Base-by-base conservation (phyloP, 2,888 invertebrate genomes). In the Monopis laevigella region DNA sequence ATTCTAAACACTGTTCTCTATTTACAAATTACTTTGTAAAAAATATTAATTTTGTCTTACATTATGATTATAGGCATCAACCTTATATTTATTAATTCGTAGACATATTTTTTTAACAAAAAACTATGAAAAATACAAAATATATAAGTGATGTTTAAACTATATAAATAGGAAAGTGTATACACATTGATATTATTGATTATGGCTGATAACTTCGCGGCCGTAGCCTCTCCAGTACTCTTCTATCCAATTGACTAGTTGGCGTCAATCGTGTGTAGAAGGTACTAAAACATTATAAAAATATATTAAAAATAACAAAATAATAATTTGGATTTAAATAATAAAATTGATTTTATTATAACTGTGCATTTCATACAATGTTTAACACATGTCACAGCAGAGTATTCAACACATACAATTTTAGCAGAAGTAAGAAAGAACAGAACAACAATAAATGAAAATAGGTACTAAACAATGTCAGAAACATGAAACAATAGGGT, bases 21-120 rank as follows among this genome's bases (percentile, higher is more conserved):
- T 80, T 66, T 80, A 80, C 80, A 78, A 69, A 75, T 80, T 78
- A 77, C 65, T 72, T 74, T 78, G 80, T 78, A 80, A 78, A 78
- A 32, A 80, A 80, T 78, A 80, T 78, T 73, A 66, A 75, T 72
- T 75, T 77, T 66, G 68, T 74, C 75, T 77, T 45, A 45, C 38
- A 26, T 59, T 69, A 71, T 68, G 72, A 64, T 69, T 64, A 67
- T 65, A 74, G 70, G 73, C 71, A 73, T 72, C 72, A 69, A 63
- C 73, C 66, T 29, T 36, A 36, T 21, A 36, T 36, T 21, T 13
- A 34, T 38, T 27, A 28, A 39, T 39, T 28, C 21, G 36, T 36
- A 36, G 36, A 21, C 21, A 59, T 53, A 59, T n/a, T n/a, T n/a
- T n/a, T n/a, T n/a, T n/a, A n/a, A n/a, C n/a, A n/a, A n/a, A n/a